Conservation (phyloP, 2,113 vertebrate genomes). For the Merops nubicus region DNA sequence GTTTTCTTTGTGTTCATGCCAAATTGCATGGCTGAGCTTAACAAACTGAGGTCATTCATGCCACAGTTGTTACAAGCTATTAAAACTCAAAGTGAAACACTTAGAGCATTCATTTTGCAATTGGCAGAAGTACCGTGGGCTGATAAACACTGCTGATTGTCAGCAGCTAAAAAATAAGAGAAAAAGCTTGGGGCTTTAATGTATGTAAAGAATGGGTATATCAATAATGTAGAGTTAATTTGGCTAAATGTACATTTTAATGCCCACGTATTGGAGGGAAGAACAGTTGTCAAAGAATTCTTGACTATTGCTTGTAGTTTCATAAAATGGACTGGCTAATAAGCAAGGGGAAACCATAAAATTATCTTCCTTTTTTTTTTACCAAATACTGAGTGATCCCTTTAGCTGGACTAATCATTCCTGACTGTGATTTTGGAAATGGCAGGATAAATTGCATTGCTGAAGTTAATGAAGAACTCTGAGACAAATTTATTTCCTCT, state of each 20-base stretch:
- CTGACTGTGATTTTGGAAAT: background rate
- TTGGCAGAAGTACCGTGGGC: background rate
- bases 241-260: background rate
- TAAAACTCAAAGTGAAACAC: slow-evolving; percentile 11
- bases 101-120: background rate
- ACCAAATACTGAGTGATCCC: background rate
- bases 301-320: background rate
- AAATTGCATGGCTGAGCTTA: background rate
- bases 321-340: background rate
- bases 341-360: background rate
- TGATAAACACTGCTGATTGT: background rate
- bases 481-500: slow-evolving; percentile 70
- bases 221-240: background rate
- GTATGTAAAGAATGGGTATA: background rate
- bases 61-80: slow-evolving; percentile 11
- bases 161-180: background rate
- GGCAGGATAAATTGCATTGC: background rate
- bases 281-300: background rate
- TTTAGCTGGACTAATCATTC: background rate
- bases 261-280: background rate
- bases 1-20: background rate
- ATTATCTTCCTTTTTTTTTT: background rate
- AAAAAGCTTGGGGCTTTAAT: background rate
- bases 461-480: slow-evolving; percentile 66
- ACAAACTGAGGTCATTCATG: background rate